Conservation (phyloP, 2,888 invertebrate genomes). For the Oscheius sp. region DNA sequence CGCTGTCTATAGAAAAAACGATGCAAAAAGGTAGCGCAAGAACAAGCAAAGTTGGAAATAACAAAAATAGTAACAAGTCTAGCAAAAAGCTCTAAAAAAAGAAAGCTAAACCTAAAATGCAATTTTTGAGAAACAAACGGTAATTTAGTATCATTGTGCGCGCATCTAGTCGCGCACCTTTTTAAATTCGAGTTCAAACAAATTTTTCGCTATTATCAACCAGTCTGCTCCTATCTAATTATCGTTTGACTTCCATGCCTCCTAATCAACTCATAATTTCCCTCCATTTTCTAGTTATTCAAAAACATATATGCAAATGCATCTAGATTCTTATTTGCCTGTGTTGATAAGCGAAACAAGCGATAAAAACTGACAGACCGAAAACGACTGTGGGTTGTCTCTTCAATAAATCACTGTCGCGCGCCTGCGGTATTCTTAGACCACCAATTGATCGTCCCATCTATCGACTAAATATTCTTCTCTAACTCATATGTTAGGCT, state of each 20-base stretch:
- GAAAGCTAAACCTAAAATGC: too few species aligned
- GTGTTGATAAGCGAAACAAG: neutral
- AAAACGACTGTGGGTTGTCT: slow-evolving; percentile 17
- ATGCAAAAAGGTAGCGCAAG: too few species aligned
- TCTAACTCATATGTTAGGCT: neutral
- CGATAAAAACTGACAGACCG: neutral
- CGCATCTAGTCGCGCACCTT: neutral
- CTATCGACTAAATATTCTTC: neutral
- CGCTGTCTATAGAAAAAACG: too few species aligned
- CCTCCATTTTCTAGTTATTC: neutral
- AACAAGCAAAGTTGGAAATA: too few species aligned
- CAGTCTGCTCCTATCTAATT: neutral
- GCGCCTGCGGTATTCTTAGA: neutral
- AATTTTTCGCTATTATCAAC: neutral
- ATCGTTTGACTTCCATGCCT: neutral
- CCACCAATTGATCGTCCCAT: slow-evolving; percentile 1
- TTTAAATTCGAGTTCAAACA: neutral
- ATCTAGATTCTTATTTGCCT: too few species aligned
- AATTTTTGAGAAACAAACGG: too few species aligned
- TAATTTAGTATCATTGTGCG: too few species aligned
- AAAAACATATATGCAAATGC: too few species aligned
- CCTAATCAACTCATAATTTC: neutral
- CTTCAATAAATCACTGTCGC: slow-evolving; percentile 23
- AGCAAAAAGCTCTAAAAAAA: too few species aligned
- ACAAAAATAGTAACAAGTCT: too few species aligned